Conservation (phyloP, 2,888 invertebrate species). For the Oligia latruncula region DNA sequence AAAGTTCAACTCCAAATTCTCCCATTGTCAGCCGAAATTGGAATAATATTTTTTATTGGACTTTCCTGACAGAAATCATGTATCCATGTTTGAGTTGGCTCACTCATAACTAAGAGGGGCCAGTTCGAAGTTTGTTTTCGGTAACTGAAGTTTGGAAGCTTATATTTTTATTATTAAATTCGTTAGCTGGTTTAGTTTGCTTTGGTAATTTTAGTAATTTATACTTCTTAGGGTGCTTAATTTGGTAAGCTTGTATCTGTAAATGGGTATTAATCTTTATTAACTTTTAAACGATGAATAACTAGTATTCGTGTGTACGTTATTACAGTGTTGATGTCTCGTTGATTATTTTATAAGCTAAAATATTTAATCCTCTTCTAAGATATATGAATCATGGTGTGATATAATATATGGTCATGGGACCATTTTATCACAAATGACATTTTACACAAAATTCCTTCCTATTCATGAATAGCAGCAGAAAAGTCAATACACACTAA, state of each 20-base stretch:
- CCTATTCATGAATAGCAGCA: background rate
- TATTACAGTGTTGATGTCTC: too few species aligned
- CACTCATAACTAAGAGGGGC: slow-evolving; percentile 46
- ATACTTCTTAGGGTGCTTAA: slow-evolving; percentile 13
- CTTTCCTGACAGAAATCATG: slow-evolving; percentile 38
- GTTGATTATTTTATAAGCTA: too few species aligned
- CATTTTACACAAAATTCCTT: background rate
- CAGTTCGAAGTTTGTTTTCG: slow-evolving; percentile 40
- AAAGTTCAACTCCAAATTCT: slow-evolving; percentile 54
- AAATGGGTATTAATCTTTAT: background rate
- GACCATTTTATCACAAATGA: too few species aligned
- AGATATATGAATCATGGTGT: too few species aligned
- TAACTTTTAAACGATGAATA: background rate
- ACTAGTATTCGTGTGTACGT: too few species aligned
- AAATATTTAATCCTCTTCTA: too few species aligned
- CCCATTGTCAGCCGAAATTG: slow-evolving; percentile 50
- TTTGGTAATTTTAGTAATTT: slow-evolving; percentile 19
- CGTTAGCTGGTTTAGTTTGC: slow-evolving; percentile 13
- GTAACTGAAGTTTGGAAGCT: slow-evolving; percentile 10
- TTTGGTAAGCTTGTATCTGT: slow-evolving; percentile 2
- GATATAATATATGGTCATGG: too few species aligned
- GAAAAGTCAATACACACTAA: slow-evolving; percentile 25
- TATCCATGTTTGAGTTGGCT: slow-evolving; percentile 39
- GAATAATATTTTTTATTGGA: slow-evolving; percentile 57
- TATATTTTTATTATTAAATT: slow-evolving; percentile 28